Evolutionary conservation across 2,888 invertebrate genomes (phyloP).

Genomic region (Bhutanitis thaidina): DNA sequence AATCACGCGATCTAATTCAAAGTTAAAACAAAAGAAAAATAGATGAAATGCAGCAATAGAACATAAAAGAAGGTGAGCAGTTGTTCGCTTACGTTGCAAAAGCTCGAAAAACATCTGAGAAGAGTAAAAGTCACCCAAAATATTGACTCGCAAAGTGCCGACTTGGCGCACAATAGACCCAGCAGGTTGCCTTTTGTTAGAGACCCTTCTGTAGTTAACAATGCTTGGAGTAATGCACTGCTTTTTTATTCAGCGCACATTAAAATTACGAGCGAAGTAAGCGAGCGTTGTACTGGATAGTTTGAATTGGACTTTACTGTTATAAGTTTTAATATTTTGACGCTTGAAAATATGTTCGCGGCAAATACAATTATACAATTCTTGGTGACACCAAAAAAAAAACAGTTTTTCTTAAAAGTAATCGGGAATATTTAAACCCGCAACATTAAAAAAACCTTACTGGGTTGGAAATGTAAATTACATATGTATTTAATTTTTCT

Average conservation of each 20-base stretch:
- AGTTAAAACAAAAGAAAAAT: conserved; percentile 45
- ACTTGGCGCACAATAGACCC: conserved; percentile 63
- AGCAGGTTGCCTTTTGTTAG: conserved; percentile 72
- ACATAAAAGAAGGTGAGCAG: conserved; percentile 51
- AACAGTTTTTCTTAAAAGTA: too few species aligned
- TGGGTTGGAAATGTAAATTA: too few species aligned
- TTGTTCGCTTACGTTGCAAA: conserved; percentile 62
- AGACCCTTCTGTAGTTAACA: conserved; percentile 56
- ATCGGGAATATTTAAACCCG: too few species aligned
- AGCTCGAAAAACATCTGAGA: conserved; percentile 34
- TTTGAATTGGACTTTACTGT: conserved; percentile 4
- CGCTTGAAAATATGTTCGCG: too few species aligned
- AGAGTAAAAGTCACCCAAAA: conserved; percentile 66
- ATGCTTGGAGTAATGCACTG: conserved; percentile 64
- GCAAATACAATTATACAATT: too few species aligned
- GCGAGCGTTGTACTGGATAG: conserved; percentile 34
- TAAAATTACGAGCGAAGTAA: conserved; percentile 50
- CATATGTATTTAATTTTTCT: too few species aligned
- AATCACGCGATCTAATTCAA: conserved; percentile 44
- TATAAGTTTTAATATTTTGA: conserved; percentile 1
- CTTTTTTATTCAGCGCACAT: conserved; percentile 59
- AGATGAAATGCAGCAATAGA: conserved; percentile 45
- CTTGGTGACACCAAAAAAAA: too few species aligned
- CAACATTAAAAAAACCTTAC: too few species aligned
- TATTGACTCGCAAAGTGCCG: conserved; percentile 77